These are phyloP conservation scores for Zelostemma sp. DNA, from an alignment of 1,140 invertebrate species.

Conservation along the genomic window DNA sequence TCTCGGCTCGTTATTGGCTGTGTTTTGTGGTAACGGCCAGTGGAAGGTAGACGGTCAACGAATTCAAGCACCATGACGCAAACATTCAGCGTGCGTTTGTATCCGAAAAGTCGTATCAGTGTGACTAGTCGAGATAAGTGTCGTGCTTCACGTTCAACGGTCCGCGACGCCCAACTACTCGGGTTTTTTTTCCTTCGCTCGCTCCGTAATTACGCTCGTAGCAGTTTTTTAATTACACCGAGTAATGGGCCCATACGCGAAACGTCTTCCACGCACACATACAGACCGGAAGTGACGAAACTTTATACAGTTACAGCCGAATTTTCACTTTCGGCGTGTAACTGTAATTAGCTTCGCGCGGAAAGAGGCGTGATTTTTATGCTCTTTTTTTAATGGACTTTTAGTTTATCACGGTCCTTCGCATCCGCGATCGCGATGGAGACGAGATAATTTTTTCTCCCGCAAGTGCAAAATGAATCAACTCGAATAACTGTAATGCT, in stretches of 20 bases:
- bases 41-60: slow-evolving; percentile 12
- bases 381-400: no score
- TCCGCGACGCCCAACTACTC: slow-evolving; percentile 25
- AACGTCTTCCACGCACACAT: no score
- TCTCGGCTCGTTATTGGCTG: slow-evolving; percentile 10
- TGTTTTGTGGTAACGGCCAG: background rate
- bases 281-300: no score
- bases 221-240: slow-evolving; percentile 19
- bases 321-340: no score
- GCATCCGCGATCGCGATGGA: no score
- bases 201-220: slow-evolving; percentile 22
- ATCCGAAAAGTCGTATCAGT: slow-evolving; percentile 35
- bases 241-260: slow-evolving; percentile 1
- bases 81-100: slow-evolving; percentile 19
- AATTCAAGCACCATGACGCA: slow-evolving; percentile 24
- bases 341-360: no score
- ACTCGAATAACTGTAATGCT: no score
- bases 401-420: no score
- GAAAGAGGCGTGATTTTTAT: no score
- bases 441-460: no score
- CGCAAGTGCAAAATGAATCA: no score
- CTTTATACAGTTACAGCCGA: no score
- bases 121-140: slow-evolving; percentile 35
- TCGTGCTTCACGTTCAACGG: slow-evolving; percentile 33
- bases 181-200: slow-evolving; percentile 13